Conservation (phyloP, 2,888 invertebrate genomes). For the Eupithecia inturbata region DNA sequence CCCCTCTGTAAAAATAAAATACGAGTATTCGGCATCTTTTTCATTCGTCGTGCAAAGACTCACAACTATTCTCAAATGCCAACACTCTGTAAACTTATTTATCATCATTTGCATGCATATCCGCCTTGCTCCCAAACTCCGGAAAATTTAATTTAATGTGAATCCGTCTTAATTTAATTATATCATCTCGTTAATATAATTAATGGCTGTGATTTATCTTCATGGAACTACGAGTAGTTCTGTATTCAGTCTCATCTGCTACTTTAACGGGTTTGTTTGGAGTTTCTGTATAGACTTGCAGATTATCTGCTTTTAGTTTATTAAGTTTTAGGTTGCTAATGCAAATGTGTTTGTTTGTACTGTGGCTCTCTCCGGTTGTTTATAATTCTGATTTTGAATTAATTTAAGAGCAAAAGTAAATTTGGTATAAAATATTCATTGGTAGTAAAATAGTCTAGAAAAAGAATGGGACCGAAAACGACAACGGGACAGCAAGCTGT, state of each 20-base stretch:
- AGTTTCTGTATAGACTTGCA: slow-evolving; percentile 20
- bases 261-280: slow-evolving; percentile 15
- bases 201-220: slow-evolving; percentile 37
- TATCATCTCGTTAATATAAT: slow-evolving; percentile 37
- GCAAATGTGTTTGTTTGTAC: background rate
- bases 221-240: slow-evolving; percentile 16
- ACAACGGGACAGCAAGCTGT: too few species aligned
- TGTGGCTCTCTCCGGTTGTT: background rate
- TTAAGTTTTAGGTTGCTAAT: background rate
- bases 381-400: background rate
- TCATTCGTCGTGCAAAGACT: too few species aligned
- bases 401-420: too few species aligned
- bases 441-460: too few species aligned
- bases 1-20: too few species aligned
- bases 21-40: too few species aligned
- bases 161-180: slow-evolving; percentile 28
- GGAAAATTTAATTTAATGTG: slow-evolving; percentile 5
- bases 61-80: background rate
- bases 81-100: background rate
- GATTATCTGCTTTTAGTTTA: slow-evolving; percentile 15
- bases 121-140: background rate
- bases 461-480: too few species aligned
- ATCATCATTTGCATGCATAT: background rate
- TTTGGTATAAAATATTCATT: too few species aligned
- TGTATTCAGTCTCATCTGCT: slow-evolving; percentile 27